These are phyloP conservation scores for Heliothis peltigera DNA, from an alignment of 2,888 invertebrate species.

Conservation along the genomic window DNA sequence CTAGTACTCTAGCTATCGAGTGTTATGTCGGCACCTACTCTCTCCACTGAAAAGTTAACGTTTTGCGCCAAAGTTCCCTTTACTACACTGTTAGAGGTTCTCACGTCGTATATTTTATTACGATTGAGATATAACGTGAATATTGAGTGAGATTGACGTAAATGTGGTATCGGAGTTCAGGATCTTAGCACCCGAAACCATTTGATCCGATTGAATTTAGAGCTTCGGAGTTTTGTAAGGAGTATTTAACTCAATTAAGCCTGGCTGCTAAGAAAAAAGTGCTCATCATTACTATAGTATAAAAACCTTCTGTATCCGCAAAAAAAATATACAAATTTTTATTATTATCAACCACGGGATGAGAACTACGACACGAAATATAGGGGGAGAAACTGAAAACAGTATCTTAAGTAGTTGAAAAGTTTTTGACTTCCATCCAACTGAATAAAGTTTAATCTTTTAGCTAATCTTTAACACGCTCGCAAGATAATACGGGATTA, in stretches of 20 bases:
- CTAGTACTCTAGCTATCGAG: conserved; percentile 60
- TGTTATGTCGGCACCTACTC: conserved; percentile 62
- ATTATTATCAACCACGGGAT: conserved; percentile 24
- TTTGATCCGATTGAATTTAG: background rate
- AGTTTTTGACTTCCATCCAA: conserved; percentile 41
- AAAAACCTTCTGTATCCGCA: no score
- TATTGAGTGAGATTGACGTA: conserved; percentile 51
- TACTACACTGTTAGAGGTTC: conserved; percentile 51
- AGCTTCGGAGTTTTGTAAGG: background rate
- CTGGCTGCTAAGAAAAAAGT: no score
- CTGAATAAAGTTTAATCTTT: conserved; percentile 49
- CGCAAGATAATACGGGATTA: conserved; percentile 34
- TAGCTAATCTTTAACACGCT: conserved; percentile 49
- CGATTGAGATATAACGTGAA: conserved; percentile 51
- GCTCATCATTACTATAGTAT: no score
- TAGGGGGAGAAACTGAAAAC: conserved; percentile 29
- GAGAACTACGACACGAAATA: conserved; percentile 17
- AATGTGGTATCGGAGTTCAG: conserved; percentile 13
- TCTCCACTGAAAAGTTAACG: conserved; percentile 60
- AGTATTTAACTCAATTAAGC: no score
- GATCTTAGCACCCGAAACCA: conserved; percentile 6
- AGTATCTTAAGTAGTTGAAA: conserved; percentile 46
- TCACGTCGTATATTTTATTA: conserved; percentile 60
- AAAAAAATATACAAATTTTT: background rate
- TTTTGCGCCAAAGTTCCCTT: conserved; percentile 54